phyloP scores from a whole-genome alignment of 1,140 invertebrate species.

The Gryllus bimaculatus region DNA sequence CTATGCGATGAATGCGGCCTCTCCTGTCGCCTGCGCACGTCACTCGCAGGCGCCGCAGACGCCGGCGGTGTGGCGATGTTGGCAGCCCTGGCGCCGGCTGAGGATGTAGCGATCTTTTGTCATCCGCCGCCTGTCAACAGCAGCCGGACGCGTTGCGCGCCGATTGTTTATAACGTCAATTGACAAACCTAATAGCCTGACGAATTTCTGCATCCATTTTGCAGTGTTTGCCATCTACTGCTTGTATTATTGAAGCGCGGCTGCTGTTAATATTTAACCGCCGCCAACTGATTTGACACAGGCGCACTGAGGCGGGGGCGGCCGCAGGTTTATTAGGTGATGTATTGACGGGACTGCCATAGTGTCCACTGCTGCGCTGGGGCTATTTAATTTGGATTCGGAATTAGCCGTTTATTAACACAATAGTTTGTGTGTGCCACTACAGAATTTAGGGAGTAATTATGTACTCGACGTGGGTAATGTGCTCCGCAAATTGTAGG shows the following conservation, averaged over 20 bases:
- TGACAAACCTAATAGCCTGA: slow-evolving; percentile 4
- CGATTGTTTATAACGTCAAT: not conserved
- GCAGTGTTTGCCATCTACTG: not conserved
- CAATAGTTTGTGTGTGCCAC: slow-evolving; percentile 1
- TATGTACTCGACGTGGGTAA: not conserved
- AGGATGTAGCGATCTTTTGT: no score
- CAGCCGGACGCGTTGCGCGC: not conserved
- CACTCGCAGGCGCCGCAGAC: no score
- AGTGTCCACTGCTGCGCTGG: not conserved
- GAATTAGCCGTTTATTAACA: slow-evolving; percentile 1
- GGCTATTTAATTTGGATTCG: not conserved
- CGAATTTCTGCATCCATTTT: slow-evolving; percentile 4
- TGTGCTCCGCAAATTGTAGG: not conserved
- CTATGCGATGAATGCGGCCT: no score
- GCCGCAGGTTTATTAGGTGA: not conserved
- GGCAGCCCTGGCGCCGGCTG: no score
- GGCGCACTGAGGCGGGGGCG: not conserved
- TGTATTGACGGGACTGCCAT: not conserved
- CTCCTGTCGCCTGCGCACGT: no score
- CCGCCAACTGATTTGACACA: not conserved
- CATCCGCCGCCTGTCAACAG: no score
- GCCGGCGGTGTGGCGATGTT: no score
- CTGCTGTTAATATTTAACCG: not conserved
- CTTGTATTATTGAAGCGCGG: not conserved
- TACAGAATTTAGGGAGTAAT: slow-evolving; percentile 5